Conservation (phyloP, 2,797 vertebrate species). For the Microcaecilia unicolor region DNA sequence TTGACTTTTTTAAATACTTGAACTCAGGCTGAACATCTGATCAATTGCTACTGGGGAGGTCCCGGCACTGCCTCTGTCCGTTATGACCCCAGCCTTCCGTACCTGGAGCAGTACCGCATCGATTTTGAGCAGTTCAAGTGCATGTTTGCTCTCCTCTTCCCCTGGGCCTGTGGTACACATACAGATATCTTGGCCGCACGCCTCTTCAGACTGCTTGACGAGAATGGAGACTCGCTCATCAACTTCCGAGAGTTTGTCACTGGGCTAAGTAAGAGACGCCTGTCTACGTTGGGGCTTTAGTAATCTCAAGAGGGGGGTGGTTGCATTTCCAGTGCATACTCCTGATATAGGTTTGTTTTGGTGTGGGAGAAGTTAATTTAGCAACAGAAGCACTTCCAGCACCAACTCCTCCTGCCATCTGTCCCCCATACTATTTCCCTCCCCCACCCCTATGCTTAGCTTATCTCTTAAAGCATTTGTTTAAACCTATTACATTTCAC, state of each 20-base stretch:
- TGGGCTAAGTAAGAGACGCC: slow-evolving; percentile 81
- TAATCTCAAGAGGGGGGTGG: too few species aligned
- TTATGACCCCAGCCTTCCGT: slow-evolving; percentile 92
- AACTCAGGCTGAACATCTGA: slow-evolving; percentile 83
- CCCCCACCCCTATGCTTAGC: too few species aligned
- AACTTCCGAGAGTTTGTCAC: slow-evolving; percentile 93
- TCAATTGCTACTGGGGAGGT: slow-evolving; percentile 96
- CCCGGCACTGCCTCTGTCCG: slow-evolving; percentile 83
- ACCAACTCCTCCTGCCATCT: too few species aligned
- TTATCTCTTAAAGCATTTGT: too few species aligned
- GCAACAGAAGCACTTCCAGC: too few species aligned
- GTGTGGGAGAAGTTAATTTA: too few species aligned
- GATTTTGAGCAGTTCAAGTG: slow-evolving; percentile 93
- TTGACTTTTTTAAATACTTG: fast-evolving
- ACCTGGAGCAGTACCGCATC: slow-evolving; percentile 95
- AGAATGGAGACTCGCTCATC: slow-evolving; percentile 83
- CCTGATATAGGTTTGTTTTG: too few species aligned
- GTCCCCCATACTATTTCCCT: too few species aligned
- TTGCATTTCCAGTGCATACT: too few species aligned
- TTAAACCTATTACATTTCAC: too few species aligned
- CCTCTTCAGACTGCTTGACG: slow-evolving; percentile 81
- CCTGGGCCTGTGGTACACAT: slow-evolving; percentile 86
- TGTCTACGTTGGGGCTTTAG: too few species aligned
- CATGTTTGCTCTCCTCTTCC: slow-evolving; percentile 83
- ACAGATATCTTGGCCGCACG: slow-evolving; percentile 75